These are phyloP conservation scores for Apoda limacodes DNA, from an alignment of 2,888 invertebrate species.

Conservation along the genomic window DNA sequence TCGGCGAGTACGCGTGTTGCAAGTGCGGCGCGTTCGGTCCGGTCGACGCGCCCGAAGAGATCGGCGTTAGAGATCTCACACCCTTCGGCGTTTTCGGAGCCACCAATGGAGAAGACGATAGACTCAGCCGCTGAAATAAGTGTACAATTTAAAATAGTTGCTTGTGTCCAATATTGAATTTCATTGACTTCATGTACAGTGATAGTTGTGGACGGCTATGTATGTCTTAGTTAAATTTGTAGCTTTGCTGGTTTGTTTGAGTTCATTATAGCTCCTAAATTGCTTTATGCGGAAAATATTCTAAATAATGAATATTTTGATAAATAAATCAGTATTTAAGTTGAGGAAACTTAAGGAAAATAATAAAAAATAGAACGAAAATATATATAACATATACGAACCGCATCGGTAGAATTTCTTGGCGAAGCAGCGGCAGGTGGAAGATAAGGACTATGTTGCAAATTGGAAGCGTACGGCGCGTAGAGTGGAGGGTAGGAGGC, in stretches of 20 bases:
- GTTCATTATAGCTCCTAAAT: too few species aligned
- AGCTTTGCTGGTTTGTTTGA: too few species aligned
- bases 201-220: too few species aligned
- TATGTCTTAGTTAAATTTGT: too few species aligned
- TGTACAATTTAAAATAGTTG: not conserved
- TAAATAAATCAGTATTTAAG: not conserved
- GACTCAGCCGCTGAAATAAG: constrained; percentile 49
- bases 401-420: constrained; percentile 70
- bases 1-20: constrained; percentile 76
- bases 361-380: constrained; percentile 1
- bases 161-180: too few species aligned
- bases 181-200: too few species aligned
- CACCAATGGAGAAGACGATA: constrained; percentile 61
- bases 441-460: constrained; percentile 80
- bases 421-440: constrained; percentile 75
- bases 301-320: constrained; percentile 3
- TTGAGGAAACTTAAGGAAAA: not conserved
- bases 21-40: constrained; percentile 38
- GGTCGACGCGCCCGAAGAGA: constrained; percentile 52
- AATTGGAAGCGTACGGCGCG: constrained; percentile 80
- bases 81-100: constrained; percentile 63
- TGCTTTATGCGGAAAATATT: too few species aligned
- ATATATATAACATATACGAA: constrained; percentile 22
- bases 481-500: constrained; percentile 74
- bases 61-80: constrained; percentile 57